Percentiles rank a stretch among this genome's conserved stretches.
phyloP scores from a whole-genome alignment of 2,888 invertebrate genomes.

The Pseudoips prasinana region DNA sequence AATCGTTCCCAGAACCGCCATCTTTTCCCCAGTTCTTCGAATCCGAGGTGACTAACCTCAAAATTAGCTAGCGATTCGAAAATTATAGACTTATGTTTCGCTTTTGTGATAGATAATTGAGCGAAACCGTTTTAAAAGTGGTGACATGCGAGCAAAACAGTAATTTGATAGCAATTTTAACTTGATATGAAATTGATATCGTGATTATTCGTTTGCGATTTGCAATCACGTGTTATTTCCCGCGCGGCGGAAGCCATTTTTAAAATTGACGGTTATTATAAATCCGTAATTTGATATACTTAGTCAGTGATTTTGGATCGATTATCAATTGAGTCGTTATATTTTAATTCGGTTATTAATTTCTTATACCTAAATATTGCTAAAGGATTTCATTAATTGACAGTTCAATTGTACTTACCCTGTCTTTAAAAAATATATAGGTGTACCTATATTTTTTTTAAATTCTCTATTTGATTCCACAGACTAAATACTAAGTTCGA shows the following conservation, averaged over 20 bases:
- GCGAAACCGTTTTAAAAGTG: slow-evolving; percentile 32
- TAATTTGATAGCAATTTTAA: slow-evolving; percentile 47
- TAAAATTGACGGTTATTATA: slow-evolving; percentile 30
- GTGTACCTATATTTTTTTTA: no score
- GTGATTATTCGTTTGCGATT: slow-evolving; percentile 40
- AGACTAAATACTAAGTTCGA: no score
- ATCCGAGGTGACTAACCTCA: slow-evolving; percentile 33
- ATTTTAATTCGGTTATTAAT: no score
- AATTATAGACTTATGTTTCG: slow-evolving; percentile 25
- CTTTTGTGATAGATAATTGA: slow-evolving; percentile 23
- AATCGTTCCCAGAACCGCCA: slow-evolving; percentile 31
- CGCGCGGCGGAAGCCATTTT: slow-evolving; percentile 34
- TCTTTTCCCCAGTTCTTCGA: slow-evolving; percentile 30
- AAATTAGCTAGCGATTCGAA: slow-evolving; percentile 30
- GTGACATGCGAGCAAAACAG: slow-evolving; percentile 48
- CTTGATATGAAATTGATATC: slow-evolving; percentile 42
- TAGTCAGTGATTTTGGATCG: slow-evolving; percentile 17
- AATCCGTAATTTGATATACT: slow-evolving; percentile 24
- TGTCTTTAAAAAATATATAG: no score
- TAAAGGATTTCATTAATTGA: no score
- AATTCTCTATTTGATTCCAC: no score
- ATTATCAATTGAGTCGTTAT: slow-evolving; percentile 12
- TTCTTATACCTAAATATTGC: no score
- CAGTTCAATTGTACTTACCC: no score
- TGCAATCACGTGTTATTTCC: slow-evolving; percentile 31